A percentile compares a stretch with the other conserved stretches of the same genome.
Evolutionary conservation across 1,140 invertebrate genomes (phyloP).

Genomic region (Stenopsyche tienmushanensis): DNA sequence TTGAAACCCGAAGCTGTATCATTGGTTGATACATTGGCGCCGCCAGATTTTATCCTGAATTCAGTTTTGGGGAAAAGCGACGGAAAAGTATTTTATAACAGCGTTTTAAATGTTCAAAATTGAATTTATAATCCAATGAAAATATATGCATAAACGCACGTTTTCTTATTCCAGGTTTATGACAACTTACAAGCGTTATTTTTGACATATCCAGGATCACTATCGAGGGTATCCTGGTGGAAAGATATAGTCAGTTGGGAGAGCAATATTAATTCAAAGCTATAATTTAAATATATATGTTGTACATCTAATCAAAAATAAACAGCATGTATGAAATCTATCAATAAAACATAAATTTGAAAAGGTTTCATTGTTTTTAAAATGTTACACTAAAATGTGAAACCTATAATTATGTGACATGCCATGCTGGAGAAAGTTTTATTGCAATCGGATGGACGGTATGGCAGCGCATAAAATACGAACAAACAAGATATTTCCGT

Average conservation of each 20-base stretch:
- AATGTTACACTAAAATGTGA: too few relatives aligned
- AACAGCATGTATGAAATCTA: too few relatives aligned
- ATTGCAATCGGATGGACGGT: too few relatives aligned
- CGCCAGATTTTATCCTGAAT: constrained; percentile 83
- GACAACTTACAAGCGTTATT: constrained; percentile 44
- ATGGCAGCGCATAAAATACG: too few relatives aligned
- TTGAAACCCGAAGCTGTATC: constrained; percentile 76
- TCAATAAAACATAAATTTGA: too few relatives aligned
- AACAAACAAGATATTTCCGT: too few relatives aligned
- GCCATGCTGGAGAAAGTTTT: too few relatives aligned
- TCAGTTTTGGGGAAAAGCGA: constrained; percentile 78
- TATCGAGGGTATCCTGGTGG: constrained; percentile 47
- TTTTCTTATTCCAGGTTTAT: constrained; percentile 44
- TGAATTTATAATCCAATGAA: background rate
- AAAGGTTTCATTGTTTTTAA: too few relatives aligned
- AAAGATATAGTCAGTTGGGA: constrained; percentile 52
- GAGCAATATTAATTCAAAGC: constrained; percentile 25
- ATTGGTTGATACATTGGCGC: constrained; percentile 82
- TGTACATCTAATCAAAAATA: too few relatives aligned
- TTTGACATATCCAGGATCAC: constrained; percentile 40
- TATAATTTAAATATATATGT: too few relatives aligned
- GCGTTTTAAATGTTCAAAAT: background rate
- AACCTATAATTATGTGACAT: too few relatives aligned
- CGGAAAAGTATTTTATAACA: constrained; percentile 63
- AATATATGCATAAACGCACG: background rate